A percentile compares a stretch with the other conserved stretches of the same genome.
These are phyloP conservation scores for Brachionichthys hirsutus DNA, from an alignment of 2,113 vertebrate genomes.

Conservation along the genomic window DNA sequence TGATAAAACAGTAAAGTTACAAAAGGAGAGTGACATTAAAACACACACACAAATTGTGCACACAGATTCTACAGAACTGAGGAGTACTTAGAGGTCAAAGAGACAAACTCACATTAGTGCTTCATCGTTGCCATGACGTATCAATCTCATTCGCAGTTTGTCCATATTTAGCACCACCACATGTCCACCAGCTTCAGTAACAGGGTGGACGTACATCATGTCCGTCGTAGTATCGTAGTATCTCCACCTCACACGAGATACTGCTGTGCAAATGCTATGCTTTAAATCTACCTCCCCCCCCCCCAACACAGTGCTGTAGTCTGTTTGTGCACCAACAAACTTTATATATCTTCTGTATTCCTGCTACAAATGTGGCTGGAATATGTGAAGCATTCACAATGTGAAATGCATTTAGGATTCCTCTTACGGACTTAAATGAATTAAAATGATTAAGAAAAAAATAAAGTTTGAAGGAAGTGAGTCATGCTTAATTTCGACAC, in stretches of 20 bases:
- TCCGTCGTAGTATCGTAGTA: slow-evolving; percentile 23
- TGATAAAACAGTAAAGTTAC: slow-evolving; percentile 24
- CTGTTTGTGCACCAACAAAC: slow-evolving; percentile 29
- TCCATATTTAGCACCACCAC: slow-evolving; percentile 47
- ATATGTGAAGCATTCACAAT: not conserved
- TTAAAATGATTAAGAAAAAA: not conserved
- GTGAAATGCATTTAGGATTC: slow-evolving; percentile 14
- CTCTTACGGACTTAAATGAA: no score
- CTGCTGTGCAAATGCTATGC: slow-evolving; percentile 66
- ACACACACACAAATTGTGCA: slow-evolving; percentile 40
- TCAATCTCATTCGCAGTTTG: slow-evolving; percentile 50
- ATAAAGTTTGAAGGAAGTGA: not conserved
- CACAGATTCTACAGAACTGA: slow-evolving; percentile 29
- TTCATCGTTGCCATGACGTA: slow-evolving; percentile 24
- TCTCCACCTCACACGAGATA: slow-evolving; percentile 49
- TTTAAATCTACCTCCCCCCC: slow-evolving; percentile 38
- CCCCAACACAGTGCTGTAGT: slow-evolving; percentile 37
- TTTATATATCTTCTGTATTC: slow-evolving; percentile 11
- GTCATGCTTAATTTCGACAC: no score
- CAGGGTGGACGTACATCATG: slow-evolving; percentile 33
- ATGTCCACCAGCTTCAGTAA: slow-evolving; percentile 33
- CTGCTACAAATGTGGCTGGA: no score
- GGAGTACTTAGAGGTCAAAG: slow-evolving; percentile 3
- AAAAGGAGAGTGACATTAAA: slow-evolving; percentile 24
- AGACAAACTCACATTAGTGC: slow-evolving; percentile 9